Conservation (phyloP, 2,888 invertebrate genomes). For the Calameuta pallipes region DNA sequence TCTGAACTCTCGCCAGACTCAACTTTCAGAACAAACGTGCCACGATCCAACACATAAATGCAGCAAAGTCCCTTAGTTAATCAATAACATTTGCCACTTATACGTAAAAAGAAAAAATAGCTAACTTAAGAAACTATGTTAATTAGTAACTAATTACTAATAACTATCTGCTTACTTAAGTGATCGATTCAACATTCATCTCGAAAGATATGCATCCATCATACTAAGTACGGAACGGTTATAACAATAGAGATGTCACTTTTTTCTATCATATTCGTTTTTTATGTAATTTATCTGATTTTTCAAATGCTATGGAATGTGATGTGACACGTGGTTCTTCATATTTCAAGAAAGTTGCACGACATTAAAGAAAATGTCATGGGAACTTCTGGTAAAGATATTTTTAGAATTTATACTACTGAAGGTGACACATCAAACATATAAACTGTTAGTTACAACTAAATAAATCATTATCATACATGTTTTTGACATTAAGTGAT, state of each 20-base stretch:
- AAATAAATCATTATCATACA: not conserved
- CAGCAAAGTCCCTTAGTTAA: conserved; percentile 37
- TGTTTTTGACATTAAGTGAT: not conserved
- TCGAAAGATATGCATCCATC: conserved; percentile 48
- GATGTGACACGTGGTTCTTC: not conserved
- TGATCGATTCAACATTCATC: conserved; percentile 37
- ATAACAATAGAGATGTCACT: not conserved
- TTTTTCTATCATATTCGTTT: not conserved
- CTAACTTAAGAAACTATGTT: conserved; percentile 17
- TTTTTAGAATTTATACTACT: not conserved
- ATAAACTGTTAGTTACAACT: not conserved
- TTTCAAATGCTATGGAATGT: not conserved
- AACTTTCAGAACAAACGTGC: not conserved
- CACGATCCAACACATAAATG: conserved; percentile 13
- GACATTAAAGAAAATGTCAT: too few species aligned
- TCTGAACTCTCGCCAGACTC: not conserved
- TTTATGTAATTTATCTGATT: not conserved
- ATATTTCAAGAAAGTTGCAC: not conserved
- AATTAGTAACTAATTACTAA: conserved; percentile 35
- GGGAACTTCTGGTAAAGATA: not conserved
- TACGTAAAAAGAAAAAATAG: not conserved
- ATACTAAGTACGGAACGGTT: not conserved
- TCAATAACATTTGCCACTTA: conserved; percentile 22
- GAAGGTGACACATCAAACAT: not conserved
- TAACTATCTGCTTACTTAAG: conserved; percentile 43